Evolutionary conservation across 2,888 invertebrate species (phyloP).

Genomic region (Acanthosoma haemorrhoidale): DNA sequence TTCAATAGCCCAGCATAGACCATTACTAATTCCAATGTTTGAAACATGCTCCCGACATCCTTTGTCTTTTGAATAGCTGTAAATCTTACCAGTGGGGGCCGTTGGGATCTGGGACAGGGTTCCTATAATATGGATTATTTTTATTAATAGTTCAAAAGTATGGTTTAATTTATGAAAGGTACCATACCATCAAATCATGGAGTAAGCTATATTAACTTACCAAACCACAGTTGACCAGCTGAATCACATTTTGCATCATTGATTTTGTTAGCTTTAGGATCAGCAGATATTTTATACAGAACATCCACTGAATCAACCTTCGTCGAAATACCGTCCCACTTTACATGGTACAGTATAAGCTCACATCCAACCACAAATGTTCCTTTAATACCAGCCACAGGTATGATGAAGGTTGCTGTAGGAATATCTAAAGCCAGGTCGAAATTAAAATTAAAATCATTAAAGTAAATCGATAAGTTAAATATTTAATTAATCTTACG

Average conservation of each 20-base stretch:
- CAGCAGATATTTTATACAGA: slow-evolving; percentile 54
- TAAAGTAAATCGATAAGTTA: too few relatives aligned
- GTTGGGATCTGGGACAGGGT: too few relatives aligned
- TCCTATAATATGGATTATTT: too few relatives aligned
- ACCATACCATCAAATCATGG: too few relatives aligned
- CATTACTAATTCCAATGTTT: slow-evolving; percentile 55
- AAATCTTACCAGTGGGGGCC: slow-evolving; percentile 42
- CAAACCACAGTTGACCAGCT: slow-evolving; percentile 66
- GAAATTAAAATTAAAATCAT: not conserved
- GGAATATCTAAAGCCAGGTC: slow-evolving; percentile 7
- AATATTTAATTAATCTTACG: too few relatives aligned
- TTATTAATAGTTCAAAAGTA: too few relatives aligned
- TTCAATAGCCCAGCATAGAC: slow-evolving; percentile 67
- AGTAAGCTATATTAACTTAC: too few relatives aligned
- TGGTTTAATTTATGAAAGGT: too few relatives aligned
- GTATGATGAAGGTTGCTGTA: slow-evolving; percentile 38
- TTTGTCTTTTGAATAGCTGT: slow-evolving; percentile 33
- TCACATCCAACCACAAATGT: slow-evolving; percentile 61
- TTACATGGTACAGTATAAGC: slow-evolving; percentile 55
- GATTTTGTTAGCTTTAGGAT: slow-evolving; percentile 54
- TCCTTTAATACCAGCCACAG: slow-evolving; percentile 44
- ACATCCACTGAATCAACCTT: slow-evolving; percentile 50
- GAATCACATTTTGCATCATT: slow-evolving; percentile 78
- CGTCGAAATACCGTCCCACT: slow-evolving; percentile 58
- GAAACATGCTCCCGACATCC: not conserved